Evolutionary conservation across 2,113 vertebrate genomes (phyloP).

Genomic region (Donacobius atricapilla): DNA sequence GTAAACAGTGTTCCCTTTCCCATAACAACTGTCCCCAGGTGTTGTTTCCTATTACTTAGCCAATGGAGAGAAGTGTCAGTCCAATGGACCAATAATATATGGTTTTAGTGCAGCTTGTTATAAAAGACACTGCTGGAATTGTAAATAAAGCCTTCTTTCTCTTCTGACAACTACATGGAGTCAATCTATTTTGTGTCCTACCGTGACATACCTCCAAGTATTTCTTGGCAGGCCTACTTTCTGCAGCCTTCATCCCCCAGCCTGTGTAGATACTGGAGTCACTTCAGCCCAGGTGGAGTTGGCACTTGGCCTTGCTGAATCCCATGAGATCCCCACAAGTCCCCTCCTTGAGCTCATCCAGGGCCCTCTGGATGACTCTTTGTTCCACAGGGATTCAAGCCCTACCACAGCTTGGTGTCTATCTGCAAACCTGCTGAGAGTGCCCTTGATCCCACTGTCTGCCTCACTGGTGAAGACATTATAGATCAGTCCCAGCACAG

Average conservation of each 20-base stretch:
- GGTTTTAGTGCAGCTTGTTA: no score
- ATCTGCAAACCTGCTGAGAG: not conserved
- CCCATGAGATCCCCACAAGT: not conserved
- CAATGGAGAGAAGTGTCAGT: no score
- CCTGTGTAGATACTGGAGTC: not conserved
- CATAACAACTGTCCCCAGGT: no score
- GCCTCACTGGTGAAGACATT: not conserved
- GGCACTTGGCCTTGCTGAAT: not conserved
- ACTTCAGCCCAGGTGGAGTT: fast-evolving
- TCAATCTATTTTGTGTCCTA: no score
- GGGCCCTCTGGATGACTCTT: not conserved
- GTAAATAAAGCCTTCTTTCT: no score
- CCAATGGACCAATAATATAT: no score
- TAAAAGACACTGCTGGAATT: no score
- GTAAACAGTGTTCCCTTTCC: no score
- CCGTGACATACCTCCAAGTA: no score
- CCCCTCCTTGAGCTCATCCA: not conserved
- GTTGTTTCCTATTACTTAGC: no score
- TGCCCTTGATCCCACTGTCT: not conserved
- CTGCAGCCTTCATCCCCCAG: not conserved
- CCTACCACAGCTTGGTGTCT: not conserved
- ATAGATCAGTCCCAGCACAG: not conserved
- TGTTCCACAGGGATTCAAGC: fast-evolving
- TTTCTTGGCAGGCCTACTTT: not conserved
- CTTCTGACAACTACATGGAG: no score